Conservation (phyloP, 2,113 vertebrate species). For the Tachysurus vachellii region DNA sequence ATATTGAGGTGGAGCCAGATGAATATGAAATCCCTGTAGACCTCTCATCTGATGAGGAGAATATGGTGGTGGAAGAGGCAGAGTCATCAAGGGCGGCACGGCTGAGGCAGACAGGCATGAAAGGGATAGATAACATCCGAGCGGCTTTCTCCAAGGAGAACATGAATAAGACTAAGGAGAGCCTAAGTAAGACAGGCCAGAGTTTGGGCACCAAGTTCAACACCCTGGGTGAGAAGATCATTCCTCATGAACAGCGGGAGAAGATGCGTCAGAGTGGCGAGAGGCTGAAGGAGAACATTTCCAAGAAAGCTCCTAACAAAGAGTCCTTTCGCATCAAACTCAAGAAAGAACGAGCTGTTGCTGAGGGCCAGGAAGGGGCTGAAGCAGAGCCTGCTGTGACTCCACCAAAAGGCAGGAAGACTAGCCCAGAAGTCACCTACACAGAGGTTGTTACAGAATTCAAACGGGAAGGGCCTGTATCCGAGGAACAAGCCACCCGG, state of each 20-base stretch:
- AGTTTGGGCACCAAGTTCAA: slow-evolving; percentile 84
- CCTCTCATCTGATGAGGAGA: slow-evolving; percentile 95
- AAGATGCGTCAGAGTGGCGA: slow-evolving; percentile 86
- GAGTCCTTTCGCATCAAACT: slow-evolving; percentile 85
- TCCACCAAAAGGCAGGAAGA: slow-evolving; percentile 60
- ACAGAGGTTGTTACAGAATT: slow-evolving; percentile 79
- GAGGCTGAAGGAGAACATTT: slow-evolving; percentile 88
- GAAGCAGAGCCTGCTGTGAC: slow-evolving; percentile 59
- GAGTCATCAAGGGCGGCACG: slow-evolving; percentile 78
- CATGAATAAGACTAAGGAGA: slow-evolving; percentile 89
- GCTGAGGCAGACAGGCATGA: slow-evolving; percentile 86
- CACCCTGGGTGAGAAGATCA: slow-evolving; percentile 88
- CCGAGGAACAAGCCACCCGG: slow-evolving; percentile 63
- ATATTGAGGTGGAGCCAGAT: slow-evolving; percentile 74
- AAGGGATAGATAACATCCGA: slow-evolving; percentile 87
- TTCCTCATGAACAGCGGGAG: slow-evolving; percentile 88
- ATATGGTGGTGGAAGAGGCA: slow-evolving; percentile 81
- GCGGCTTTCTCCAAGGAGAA: slow-evolving; percentile 95
- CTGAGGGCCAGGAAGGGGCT: slow-evolving; percentile 80
- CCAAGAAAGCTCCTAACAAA: slow-evolving; percentile 84
- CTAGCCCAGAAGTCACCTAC: slow-evolving; percentile 73
- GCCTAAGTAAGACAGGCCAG: slow-evolving; percentile 59
- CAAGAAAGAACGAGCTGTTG: slow-evolving; percentile 82
- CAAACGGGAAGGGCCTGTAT: slow-evolving; percentile 77
- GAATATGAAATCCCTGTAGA: slow-evolving; percentile 82